These are phyloP conservation scores for Aleiodes leptofemur DNA, from an alignment of 2,888 invertebrate genomes.

Conservation along the genomic window DNA sequence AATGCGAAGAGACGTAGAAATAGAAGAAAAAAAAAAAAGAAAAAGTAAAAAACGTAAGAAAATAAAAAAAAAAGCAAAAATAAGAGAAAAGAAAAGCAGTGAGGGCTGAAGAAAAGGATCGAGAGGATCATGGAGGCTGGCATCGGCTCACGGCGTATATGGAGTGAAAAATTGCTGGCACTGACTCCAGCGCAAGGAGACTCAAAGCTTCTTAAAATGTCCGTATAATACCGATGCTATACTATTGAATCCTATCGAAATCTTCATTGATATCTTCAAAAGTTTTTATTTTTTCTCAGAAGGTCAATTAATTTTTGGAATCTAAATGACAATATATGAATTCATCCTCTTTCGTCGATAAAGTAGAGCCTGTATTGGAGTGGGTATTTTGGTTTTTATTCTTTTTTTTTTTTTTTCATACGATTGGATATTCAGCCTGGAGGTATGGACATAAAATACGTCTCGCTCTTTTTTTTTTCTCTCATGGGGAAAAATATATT, in stretches of 20 bases:
- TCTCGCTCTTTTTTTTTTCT: background rate
- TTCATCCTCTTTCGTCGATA: background rate
- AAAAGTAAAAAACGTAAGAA: slow-evolving; percentile 22
- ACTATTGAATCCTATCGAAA: slow-evolving; percentile 35
- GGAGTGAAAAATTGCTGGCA: slow-evolving; percentile 61
- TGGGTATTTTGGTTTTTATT: background rate
- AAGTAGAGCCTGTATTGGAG: background rate
- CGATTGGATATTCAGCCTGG: too few species aligned
- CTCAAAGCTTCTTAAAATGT: slow-evolving; percentile 62
- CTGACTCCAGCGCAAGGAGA: slow-evolving; percentile 54
- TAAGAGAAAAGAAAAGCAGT: slow-evolving; percentile 47
- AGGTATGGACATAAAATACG: background rate
- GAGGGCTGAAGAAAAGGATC: slow-evolving; percentile 52
- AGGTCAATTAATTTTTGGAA: slow-evolving; percentile 10
- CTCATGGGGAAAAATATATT: too few species aligned
- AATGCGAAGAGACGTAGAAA: slow-evolving; percentile 47
- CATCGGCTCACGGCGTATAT: slow-evolving; percentile 60
- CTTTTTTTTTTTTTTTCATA: background rate
- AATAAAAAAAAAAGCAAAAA: slow-evolving; percentile 30
- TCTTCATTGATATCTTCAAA: slow-evolving; percentile 17
- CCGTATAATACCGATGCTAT: slow-evolving; percentile 56
- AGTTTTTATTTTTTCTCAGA: slow-evolving; percentile 1
- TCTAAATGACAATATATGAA: slow-evolving; percentile 3
- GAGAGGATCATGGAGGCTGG: slow-evolving; percentile 56
- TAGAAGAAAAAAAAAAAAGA: slow-evolving; percentile 42